Percentiles rank a stretch among this genome's conserved stretches.
phyloP scores from a whole-genome alignment of 2,797 vertebrate species.

The Pygocentrus nattereri region DNA sequence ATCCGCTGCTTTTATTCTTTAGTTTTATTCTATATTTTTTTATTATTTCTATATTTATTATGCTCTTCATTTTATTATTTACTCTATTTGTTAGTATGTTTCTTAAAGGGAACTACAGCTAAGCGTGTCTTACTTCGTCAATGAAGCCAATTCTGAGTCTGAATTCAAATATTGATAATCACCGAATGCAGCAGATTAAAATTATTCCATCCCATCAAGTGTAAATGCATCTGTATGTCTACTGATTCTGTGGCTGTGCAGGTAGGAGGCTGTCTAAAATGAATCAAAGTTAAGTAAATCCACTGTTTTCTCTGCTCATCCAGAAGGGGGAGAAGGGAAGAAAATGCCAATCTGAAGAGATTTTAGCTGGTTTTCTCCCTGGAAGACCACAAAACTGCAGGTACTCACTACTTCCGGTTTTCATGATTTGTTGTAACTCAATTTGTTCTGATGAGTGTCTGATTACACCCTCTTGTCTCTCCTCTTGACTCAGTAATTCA shows the following conservation, averaged over 20 bases:
- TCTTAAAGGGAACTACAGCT: too few relatives aligned
- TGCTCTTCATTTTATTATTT: too few relatives aligned
- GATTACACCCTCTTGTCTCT: constrained; percentile 3
- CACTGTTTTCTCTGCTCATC: background rate
- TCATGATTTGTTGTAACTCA: constrained; percentile 1
- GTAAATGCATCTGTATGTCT: background rate
- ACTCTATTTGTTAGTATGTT: too few relatives aligned
- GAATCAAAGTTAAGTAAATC: background rate
- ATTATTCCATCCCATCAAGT: background rate
- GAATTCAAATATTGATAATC: too few relatives aligned
- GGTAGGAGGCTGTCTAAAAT: background rate
- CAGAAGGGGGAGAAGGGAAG: background rate
- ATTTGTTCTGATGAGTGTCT: constrained; percentile 18
- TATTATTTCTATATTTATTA: too few relatives aligned
- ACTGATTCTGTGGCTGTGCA: background rate
- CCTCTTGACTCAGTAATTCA: background rate
- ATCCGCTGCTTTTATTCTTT: too few relatives aligned
- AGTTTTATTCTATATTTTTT: too few relatives aligned
- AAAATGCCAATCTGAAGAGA: background rate
- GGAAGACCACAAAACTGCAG: background rate
- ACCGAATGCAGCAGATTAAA: background rate
- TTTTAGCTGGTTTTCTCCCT: too few relatives aligned
- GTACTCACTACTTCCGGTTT: background rate
- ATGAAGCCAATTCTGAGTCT: too few relatives aligned
- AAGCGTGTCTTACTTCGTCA: too few relatives aligned